Conservation (phyloP, 2,113 vertebrate species). For the Lathamus discolor region DNA sequence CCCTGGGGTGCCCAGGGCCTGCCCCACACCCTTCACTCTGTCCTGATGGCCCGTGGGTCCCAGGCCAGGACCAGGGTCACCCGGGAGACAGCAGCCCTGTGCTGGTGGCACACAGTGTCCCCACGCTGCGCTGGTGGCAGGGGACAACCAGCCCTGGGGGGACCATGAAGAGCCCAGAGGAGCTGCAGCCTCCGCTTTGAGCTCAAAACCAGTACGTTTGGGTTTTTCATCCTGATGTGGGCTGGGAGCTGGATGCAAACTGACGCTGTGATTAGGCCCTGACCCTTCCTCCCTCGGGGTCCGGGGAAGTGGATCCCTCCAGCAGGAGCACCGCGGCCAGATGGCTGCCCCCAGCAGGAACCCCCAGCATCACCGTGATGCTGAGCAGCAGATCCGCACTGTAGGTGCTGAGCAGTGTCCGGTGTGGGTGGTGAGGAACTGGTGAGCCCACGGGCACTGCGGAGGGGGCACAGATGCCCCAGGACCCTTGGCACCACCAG, state of each 20-base stretch:
- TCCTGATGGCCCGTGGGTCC: not conserved
- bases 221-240: rapidly evolving
- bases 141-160: not conserved
- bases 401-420: rapidly evolving
- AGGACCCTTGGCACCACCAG: rapidly evolving
- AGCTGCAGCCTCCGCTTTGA: not conserved
- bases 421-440: rapidly evolving
- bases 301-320: not conserved
- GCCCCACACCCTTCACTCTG: rapidly evolving
- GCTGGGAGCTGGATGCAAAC: not conserved
- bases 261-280: rapidly evolving
- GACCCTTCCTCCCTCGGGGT: not conserved
- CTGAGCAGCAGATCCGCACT: not conserved
- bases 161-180: not conserved
- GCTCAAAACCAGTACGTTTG: not conserved
- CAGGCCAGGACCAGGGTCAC: not conserved
- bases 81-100: rapidly evolving
- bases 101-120: not conserved
- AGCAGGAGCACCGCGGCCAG: rapidly evolving
- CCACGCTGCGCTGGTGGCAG: not conserved
- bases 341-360: rapidly evolving
- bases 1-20: not conserved
- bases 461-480: rapidly evolving
- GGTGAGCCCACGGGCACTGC: rapidly evolving
- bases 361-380: rapidly evolving